Evolutionary conservation across 2,113 vertebrate genomes (phyloP).

Genomic region (Hyperopisus bebe): DNA sequence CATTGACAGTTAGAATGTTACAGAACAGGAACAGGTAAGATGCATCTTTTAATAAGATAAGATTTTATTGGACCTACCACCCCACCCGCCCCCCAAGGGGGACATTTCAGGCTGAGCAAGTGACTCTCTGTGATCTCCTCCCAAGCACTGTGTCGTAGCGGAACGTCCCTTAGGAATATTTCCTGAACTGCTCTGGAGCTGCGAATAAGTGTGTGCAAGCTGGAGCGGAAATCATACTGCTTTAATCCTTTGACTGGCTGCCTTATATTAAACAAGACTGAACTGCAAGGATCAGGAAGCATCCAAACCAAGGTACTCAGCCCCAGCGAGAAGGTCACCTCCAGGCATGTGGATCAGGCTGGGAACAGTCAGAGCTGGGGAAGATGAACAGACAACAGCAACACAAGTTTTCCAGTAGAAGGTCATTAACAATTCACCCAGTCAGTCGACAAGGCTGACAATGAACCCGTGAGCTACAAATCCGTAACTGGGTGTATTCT

Average conservation of each 20-base stretch:
- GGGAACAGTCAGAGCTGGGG: not conserved
- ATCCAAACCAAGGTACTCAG: not conserved
- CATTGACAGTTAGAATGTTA: not conserved
- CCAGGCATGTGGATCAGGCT: not conserved
- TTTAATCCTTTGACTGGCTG: not conserved
- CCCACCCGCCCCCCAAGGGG: too few relatives aligned
- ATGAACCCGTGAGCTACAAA: not conserved
- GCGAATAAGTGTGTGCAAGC: not conserved
- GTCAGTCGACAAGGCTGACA: not conserved
- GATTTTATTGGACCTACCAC: not conserved
- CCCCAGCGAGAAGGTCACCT: not conserved
- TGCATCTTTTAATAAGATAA: not conserved
- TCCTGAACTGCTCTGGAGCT: not conserved
- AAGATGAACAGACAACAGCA: not conserved
- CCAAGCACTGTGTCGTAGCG: not conserved
- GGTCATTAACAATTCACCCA: not conserved
- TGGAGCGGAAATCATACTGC: not conserved
- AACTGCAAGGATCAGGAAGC: not conserved
- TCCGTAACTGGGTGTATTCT: not conserved
- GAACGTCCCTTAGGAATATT: not conserved
- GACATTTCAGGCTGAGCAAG: not conserved
- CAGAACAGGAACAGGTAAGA: not conserved
- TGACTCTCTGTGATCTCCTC: not conserved
- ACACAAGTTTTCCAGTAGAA: not conserved
- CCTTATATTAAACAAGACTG: not conserved